Conservation (phyloP, 2,797 vertebrate genomes). For the Neomorphus geoffroyi region DNA sequence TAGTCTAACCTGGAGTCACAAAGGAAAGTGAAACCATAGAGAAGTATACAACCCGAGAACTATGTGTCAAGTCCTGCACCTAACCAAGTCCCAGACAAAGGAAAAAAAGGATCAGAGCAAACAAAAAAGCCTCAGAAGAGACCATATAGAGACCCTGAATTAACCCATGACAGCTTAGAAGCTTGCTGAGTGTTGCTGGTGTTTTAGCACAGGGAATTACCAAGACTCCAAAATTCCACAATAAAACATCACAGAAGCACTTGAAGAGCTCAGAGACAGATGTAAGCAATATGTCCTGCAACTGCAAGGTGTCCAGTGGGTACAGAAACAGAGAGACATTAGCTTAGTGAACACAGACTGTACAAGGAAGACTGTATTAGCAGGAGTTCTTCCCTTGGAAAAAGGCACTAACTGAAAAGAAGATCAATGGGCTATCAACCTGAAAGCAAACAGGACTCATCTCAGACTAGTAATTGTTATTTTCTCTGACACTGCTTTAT, state of each 20-base stretch:
- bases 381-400: background rate
- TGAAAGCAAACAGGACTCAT: background rate
- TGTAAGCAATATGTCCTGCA: background rate
- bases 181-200: background rate
- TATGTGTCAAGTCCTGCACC: background rate
- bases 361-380: background rate
- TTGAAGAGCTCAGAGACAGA: background rate
- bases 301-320: background rate
- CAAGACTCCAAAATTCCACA: background rate
- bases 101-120: background rate
- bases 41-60: background rate
- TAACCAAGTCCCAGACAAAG: background rate
- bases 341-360: background rate
- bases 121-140: background rate
- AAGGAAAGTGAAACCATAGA: conserved; percentile 38
- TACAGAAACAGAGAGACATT: background rate
- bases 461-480: background rate
- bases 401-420: background rate
- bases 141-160: background rate
- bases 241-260: background rate
- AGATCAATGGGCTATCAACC: background rate
- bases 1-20: conserved; percentile 13
- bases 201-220: background rate
- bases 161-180: background rate
- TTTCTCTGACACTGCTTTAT: background rate